Base-by-base conservation (phyloP, 1,140 invertebrate species). In the Drosophila sp. region DNA sequence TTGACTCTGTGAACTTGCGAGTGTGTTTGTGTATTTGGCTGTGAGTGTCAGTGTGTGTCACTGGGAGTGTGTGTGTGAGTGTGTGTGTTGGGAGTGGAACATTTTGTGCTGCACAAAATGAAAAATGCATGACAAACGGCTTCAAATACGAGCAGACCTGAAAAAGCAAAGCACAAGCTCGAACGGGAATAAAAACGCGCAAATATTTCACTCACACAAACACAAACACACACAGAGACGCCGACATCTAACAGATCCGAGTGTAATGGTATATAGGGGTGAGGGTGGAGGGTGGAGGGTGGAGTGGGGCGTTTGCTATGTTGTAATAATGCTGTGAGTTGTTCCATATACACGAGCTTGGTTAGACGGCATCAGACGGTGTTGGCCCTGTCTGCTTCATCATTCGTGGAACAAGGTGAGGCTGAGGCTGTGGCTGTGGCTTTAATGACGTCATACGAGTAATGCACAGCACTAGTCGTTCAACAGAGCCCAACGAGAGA, bases 61-160 rank as follows among this genome's bases (percentile, higher is more conserved):
- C 3, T 51, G n/a, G 16, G 53, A 8, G 18, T 27, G 34, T 54
- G 51, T 54, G 51, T 2, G 14, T 21, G 8, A 4, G 16, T n/a
- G 58, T 8, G 21, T 51, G 27, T 64, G n/a, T n/a, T n/a, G n/a
- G n/a, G n/a, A n/a, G n/a, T n/a, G n/a, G n/a, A 74, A 84, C 80
- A 84, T 84, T 84, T 71, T 80, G 56, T 41, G 69, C 63, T 73
- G 63, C 74, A 70, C 43, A 74, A 65, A 57, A 86, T 86, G 82
- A 86, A 86, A 86, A 86, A 86, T 86, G 82, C 82, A 86, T 86
- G 82, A 86, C 78, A 87, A 86, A 87, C 74, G 71, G 78, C 69
- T 70, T 64, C 74, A 87, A 71, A 83, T 70, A 80, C 75, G 66
- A 66, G 46, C 62, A 21, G 8, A 18, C 41, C 34, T 40, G 7